Evolutionary conservation across 2,113 vertebrate species (phyloP).

Genomic region (Rhinoptilus africanus): DNA sequence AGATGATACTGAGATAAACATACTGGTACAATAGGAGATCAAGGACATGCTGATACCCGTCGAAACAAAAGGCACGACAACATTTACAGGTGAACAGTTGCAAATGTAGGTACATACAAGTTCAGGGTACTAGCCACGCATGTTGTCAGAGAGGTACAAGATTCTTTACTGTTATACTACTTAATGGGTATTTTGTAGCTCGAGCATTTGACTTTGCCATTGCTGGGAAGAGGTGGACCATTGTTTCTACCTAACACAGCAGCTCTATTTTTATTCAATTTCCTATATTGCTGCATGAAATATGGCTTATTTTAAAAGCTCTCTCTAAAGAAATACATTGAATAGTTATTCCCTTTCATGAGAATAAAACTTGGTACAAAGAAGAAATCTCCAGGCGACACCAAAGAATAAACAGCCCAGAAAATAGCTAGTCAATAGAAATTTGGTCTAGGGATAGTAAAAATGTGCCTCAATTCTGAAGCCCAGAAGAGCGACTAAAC

Average conservation of each 20-base stretch:
- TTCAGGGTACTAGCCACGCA: not conserved
- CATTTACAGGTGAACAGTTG: not conserved
- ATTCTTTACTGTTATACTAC: rapidly evolving
- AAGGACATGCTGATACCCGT: not conserved
- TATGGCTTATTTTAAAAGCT: not conserved
- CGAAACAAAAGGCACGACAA: not conserved
- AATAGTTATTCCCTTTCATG: not conserved
- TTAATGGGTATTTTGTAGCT: not conserved
- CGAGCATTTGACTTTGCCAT: not conserved
- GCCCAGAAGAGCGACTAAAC: not conserved
- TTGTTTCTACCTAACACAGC: not conserved
- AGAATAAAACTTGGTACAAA: not conserved
- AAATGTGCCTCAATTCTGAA: not conserved
- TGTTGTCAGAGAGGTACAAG: not conserved
- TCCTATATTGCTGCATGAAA: not conserved
- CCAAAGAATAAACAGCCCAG: not conserved
- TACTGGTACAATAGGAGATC: not conserved
- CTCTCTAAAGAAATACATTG: not conserved
- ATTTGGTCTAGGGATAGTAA: not conserved
- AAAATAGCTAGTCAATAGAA: not conserved
- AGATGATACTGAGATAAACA: not conserved
- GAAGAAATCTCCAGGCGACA: not conserved
- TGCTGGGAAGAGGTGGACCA: not conserved
- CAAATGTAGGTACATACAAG: rapidly evolving
- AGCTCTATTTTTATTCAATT: not conserved